phyloP scores from a whole-genome alignment of 2,888 invertebrate species.

The Hermaeophaga mercurialis region DNA sequence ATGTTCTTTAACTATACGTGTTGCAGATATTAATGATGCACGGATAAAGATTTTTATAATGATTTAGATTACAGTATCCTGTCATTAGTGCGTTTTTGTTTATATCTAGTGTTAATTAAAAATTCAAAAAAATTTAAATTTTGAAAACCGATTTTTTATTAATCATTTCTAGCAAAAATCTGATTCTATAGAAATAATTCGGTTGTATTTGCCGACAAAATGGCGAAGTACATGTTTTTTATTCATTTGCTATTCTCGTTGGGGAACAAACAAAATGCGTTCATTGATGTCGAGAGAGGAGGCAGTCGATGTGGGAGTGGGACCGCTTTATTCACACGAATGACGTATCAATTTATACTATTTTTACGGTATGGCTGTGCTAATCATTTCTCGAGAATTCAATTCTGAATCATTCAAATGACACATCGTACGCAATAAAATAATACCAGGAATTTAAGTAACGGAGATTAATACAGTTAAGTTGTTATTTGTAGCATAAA shows the following conservation, averaged over 20 bases:
- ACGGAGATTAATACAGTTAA: neutral
- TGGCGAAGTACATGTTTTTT: conserved; percentile 7
- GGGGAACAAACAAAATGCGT: conserved; percentile 3
- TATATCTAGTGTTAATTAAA: no score
- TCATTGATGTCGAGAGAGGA: conserved; percentile 6
- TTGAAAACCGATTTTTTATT: no score
- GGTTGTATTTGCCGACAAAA: conserved; percentile 1
- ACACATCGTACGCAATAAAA: neutral
- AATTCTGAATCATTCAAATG: neutral
- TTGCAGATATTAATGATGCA: no score
- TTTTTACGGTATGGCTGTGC: neutral
- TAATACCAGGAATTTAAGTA: no score
- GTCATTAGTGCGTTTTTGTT: no score
- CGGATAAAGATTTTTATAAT: no score
- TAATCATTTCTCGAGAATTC: neutral
- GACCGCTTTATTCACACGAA: neutral
- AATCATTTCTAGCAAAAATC: no score
- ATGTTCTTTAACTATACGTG: no score
- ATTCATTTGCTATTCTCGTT: conserved; percentile 2
- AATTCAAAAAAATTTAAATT: no score
- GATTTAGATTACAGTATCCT: no score
- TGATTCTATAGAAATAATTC: no score
- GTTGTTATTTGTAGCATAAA: neutral
- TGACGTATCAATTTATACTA: conserved; percentile 3
- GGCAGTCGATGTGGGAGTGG: conserved; percentile 5